These are phyloP conservation scores for Harpalus rufipes DNA, from an alignment of 2,888 invertebrate species.

Conservation along the genomic window DNA sequence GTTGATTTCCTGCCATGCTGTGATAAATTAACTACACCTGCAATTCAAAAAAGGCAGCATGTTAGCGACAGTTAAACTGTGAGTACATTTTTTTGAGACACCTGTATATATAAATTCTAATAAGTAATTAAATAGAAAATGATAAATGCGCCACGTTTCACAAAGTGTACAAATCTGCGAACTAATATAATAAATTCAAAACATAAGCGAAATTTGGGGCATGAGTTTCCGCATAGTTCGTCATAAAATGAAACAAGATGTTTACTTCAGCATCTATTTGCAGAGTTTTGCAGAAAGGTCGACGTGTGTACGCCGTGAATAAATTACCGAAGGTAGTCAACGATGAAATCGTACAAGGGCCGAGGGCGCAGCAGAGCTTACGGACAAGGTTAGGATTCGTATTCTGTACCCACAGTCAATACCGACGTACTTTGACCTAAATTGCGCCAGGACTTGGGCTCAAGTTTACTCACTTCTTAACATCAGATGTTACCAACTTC, in stretches of 20 bases:
- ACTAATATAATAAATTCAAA: neutral
- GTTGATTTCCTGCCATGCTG: no score
- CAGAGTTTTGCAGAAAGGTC: constrained; percentile 21
- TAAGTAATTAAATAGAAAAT: no score
- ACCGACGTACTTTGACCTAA: constrained; percentile 56
- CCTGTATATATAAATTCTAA: no score
- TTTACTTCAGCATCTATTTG: constrained; percentile 44
- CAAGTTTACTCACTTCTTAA: constrained; percentile 46
- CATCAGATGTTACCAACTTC: constrained; percentile 22
- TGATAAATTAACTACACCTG: no score
- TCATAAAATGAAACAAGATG: constrained; percentile 49
- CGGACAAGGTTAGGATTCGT: constrained; percentile 57
- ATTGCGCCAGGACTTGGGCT: constrained; percentile 39
- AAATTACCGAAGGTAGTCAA: constrained; percentile 52
- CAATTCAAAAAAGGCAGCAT: no score
- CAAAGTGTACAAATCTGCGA: neutral
- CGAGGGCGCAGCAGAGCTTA: constrained; percentile 28
- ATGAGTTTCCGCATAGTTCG: constrained; percentile 14
- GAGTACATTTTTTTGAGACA: no score
- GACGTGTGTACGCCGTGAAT: constrained; percentile 37
- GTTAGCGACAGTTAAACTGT: no score
- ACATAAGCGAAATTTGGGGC: constrained; percentile 23
- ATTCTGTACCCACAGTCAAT: constrained; percentile 46
- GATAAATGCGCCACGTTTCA: neutral
- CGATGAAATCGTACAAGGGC: constrained; percentile 58